These are phyloP conservation scores for Melopsittacus undulatus DNA, from an alignment of 2,797 vertebrate genomes.

Conservation along the genomic window DNA sequence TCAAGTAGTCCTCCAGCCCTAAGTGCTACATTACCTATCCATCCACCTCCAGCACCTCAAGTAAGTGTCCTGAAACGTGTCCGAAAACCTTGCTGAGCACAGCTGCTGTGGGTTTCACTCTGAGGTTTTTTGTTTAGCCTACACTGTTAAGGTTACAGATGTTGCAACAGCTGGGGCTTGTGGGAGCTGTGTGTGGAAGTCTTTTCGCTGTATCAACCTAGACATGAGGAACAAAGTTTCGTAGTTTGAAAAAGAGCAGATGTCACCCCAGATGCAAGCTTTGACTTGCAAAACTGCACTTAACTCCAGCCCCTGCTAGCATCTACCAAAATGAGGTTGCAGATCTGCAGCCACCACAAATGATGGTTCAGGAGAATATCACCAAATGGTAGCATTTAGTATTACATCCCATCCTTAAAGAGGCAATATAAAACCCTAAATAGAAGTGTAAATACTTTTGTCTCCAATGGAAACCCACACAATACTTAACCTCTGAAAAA, in stretches of 20 bases:
- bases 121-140: neutral
- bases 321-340: neutral
- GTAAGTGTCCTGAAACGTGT: neutral
- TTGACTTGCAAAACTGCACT: neutral
- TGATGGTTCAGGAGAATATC: neutral
- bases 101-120: neutral
- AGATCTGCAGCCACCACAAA: neutral
- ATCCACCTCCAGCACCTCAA: neutral
- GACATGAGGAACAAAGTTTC: neutral
- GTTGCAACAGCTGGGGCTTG: neutral
- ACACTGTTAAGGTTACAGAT: neutral
- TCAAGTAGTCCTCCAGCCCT: neutral
- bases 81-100: neutral
- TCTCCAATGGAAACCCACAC: neutral
- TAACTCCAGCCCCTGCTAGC: neutral
- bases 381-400: neutral
- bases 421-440: neutral
- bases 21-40: no score
- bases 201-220: neutral
- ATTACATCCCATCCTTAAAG: accelerated
- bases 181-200: no score
- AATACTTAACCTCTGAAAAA: neutral
- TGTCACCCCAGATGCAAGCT: neutral
- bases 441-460: neutral
- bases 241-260: neutral